These are phyloP conservation scores for Bostrychus sinensis DNA, from an alignment of 2,113 vertebrate genomes.

Conservation along the genomic window DNA sequence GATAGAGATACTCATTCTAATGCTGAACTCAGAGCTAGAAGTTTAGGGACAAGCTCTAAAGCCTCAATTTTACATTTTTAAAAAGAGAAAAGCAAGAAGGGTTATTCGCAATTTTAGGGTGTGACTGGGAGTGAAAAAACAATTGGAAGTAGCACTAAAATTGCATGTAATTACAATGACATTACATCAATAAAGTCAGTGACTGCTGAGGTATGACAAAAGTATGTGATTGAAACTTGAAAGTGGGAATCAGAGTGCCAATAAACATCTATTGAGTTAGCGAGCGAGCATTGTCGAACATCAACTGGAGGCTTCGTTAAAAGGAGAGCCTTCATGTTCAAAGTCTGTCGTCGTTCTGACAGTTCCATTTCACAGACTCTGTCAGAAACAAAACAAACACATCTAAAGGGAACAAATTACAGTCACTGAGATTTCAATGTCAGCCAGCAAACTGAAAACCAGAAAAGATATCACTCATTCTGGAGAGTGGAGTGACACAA, in stretches of 20 bases:
- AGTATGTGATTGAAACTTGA: slow-evolving; percentile 21
- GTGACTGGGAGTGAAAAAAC: too few species aligned
- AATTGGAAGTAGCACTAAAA: not conserved
- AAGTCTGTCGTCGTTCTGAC: slow-evolving; percentile 46
- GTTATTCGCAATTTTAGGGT: too few species aligned
- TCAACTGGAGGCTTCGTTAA: slow-evolving; percentile 37
- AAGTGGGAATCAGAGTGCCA: slow-evolving; percentile 17
- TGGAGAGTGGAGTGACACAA: slow-evolving; percentile 19
- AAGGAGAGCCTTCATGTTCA: slow-evolving; percentile 54
- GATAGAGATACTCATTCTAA: too few species aligned
- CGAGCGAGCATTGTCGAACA: slow-evolving; percentile 32
- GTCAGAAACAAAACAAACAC: slow-evolving; percentile 50
- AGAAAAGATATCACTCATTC: slow-evolving; percentile 40
- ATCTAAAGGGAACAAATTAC: slow-evolving; percentile 48
- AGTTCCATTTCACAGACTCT: slow-evolving; percentile 47
- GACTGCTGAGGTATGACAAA: not conserved
- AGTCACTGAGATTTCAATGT: slow-evolving; percentile 36
- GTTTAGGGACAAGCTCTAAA: too few species aligned
- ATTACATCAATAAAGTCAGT: slow-evolving; percentile 16
- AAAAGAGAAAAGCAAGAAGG: too few species aligned
- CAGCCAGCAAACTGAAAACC: slow-evolving; percentile 9
- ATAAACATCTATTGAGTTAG: slow-evolving; percentile 44
- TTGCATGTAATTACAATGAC: slow-evolving; percentile 4
- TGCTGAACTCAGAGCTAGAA: too few species aligned
- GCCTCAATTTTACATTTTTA: too few species aligned